Percentiles rank a stretch among this genome's conserved stretches.
These are phyloP conservation scores for Orchesella flavescens DNA, from an alignment of 2,888 invertebrate genomes.

Conservation along the genomic window DNA sequence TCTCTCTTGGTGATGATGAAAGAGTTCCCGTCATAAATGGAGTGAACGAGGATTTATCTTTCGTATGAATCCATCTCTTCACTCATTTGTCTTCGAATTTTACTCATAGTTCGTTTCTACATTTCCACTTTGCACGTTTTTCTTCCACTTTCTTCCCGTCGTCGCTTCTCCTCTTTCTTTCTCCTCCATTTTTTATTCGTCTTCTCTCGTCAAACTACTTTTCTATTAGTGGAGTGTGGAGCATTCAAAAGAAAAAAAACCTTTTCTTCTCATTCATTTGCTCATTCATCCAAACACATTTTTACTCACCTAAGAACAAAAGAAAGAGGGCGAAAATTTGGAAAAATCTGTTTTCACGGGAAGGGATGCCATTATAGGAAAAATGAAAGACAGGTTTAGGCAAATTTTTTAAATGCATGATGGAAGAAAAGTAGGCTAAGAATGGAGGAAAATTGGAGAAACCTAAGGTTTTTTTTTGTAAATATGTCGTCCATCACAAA, in stretches of 20 bases:
- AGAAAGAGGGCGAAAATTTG: slow-evolving; percentile 25
- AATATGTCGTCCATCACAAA: slow-evolving; percentile 41
- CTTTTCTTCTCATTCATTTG: slow-evolving; percentile 61
- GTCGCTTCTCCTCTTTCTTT: slow-evolving; percentile 7
- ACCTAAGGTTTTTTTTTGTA: slow-evolving; percentile 15
- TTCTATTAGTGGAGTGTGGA: background rate
- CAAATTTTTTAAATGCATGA: background rate
- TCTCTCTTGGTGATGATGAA: slow-evolving; percentile 46
- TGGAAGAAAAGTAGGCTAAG: slow-evolving; percentile 37
- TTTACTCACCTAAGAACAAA: slow-evolving; percentile 52
- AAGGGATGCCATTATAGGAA: slow-evolving; percentile 48
- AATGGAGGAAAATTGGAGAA: slow-evolving; percentile 27
- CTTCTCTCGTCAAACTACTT: background rate
- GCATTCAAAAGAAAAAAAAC: slow-evolving; percentile 15
- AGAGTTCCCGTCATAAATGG: slow-evolving; percentile 54
- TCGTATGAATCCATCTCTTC: slow-evolving; percentile 52
- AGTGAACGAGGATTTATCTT: slow-evolving; percentile 52
- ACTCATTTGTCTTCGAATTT: slow-evolving; percentile 52
- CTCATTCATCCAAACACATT: slow-evolving; percentile 54
- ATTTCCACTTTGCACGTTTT: background rate
- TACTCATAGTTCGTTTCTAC: slow-evolving; percentile 23
- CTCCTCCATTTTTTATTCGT: slow-evolving; percentile 18
- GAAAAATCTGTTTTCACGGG: slow-evolving; percentile 38
- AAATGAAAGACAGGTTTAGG: background rate
- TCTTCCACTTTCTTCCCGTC: slow-evolving; percentile 43